Conservation (phyloP, 2,797 vertebrate species). For the Loriculus beryllinus region DNA sequence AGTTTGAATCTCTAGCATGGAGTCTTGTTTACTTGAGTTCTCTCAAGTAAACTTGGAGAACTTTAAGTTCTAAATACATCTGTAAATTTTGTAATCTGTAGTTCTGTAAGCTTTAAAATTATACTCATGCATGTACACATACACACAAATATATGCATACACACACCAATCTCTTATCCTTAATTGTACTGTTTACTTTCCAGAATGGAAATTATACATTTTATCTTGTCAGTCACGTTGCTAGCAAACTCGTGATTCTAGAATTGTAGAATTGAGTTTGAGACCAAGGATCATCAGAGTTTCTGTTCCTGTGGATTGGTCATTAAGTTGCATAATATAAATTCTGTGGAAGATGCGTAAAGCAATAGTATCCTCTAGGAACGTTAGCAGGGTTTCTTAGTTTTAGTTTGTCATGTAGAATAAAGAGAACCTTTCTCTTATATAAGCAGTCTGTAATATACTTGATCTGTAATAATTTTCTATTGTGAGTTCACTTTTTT, state of each 20-base stretch:
- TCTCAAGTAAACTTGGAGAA: too few relatives aligned
- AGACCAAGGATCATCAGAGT: background rate
- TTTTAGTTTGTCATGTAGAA: background rate
- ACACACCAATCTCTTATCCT: background rate
- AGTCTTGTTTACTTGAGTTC: too few relatives aligned
- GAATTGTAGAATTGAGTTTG: background rate
- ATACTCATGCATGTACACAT: background rate
- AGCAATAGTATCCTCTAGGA: background rate
- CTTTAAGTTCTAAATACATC: background rate
- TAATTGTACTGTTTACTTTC: background rate
- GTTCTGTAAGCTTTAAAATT: background rate
- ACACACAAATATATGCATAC: rapidly evolving
- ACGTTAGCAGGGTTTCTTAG: background rate
- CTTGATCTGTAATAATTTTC: background rate
- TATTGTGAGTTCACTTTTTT: background rate
- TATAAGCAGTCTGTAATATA: background rate
- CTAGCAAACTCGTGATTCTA: background rate
- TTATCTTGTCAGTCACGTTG: background rate
- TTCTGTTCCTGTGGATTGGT: background rate
- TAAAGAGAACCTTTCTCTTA: background rate
- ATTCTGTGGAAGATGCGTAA: background rate
- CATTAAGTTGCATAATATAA: background rate
- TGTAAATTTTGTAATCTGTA: background rate
- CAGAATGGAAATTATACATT: background rate
- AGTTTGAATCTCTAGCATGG: background rate